Conservation (phyloP, 2,113 vertebrate genomes). For the Gorsachius goisagi region DNA sequence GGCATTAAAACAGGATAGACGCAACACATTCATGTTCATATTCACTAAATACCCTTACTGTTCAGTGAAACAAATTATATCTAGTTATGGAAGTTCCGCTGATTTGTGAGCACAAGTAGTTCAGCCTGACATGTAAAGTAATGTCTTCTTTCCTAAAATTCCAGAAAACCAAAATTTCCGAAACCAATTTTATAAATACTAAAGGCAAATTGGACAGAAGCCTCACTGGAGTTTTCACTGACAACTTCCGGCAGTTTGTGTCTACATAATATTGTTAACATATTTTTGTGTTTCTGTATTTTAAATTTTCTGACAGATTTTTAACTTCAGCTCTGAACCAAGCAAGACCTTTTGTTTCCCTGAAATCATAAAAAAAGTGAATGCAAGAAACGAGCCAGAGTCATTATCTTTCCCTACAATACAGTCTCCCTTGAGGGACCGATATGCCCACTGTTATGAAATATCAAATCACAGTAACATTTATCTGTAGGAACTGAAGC, state of each 20-base stretch:
- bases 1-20: background rate
- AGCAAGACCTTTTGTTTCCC: background rate
- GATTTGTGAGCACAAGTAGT: background rate
- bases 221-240: background rate
- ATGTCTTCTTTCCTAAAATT: background rate
- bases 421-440: background rate
- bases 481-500: conserved; percentile 28
- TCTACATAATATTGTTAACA: background rate
- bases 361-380: background rate
- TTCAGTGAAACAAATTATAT: background rate
- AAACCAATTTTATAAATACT: background rate
- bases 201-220: background rate
- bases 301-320: background rate
- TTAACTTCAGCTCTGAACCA: background rate
- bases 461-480: conserved; percentile 25
- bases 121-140: background rate
- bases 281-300: background rate
- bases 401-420: conserved; percentile 22
- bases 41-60: background rate
- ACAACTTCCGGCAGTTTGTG: background rate
- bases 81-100: background rate
- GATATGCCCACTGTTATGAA: conserved; percentile 2
- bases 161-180: background rate
- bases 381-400: background rate
- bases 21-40: background rate